A percentile compares a stretch with the other conserved stretches of the same genome.
These are phyloP conservation scores for Chionodraco myersi DNA, from an alignment of 2,113 vertebrate genomes.

Conservation along the genomic window DNA sequence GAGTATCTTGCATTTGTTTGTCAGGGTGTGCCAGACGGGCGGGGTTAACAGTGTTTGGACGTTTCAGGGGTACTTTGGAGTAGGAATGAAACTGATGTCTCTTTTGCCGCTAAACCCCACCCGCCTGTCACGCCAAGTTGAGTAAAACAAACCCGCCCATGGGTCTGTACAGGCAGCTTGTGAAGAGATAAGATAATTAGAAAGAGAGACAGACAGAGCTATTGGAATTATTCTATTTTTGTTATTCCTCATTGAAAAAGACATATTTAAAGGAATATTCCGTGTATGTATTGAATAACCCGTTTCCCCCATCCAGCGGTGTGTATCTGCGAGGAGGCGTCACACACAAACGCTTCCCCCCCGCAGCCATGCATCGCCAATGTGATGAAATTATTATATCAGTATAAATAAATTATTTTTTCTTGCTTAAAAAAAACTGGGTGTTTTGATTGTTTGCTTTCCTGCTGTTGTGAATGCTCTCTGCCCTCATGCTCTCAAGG, in stretches of 20 bases:
- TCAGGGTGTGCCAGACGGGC: neutral
- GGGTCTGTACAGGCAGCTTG: conserved; percentile 58
- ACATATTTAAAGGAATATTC: conserved; percentile 78
- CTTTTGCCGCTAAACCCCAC: conserved; percentile 13
- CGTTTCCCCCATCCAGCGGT: conserved; percentile 60
- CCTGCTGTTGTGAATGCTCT: neutral
- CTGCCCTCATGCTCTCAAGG: neutral
- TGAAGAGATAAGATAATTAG: conserved; percentile 50
- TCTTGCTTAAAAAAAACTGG: conserved; percentile 68
- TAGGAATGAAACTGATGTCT: neutral
- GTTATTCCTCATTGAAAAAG: conserved; percentile 70
- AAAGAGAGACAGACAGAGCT: conserved; percentile 59
- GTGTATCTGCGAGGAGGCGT: conserved; percentile 58
- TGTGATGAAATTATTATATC: conserved; percentile 81
- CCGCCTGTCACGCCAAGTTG: neutral
- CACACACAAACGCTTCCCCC: conserved; percentile 43
- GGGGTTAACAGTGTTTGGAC: conserved; percentile 1
- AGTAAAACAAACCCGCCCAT: conserved; percentile 13
- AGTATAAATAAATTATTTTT: conserved; percentile 83
- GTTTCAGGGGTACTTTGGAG: conserved; percentile 6
- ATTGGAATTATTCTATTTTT: conserved; percentile 81
- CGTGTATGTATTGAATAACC: conserved; percentile 70
- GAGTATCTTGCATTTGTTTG: conserved; percentile 28
- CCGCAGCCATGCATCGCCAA: conserved; percentile 66
- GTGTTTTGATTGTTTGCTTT: conserved; percentile 25